Evolutionary conservation across 1,140 invertebrate genomes (phyloP).

Genomic region (Sminthurinus signatus): DNA sequence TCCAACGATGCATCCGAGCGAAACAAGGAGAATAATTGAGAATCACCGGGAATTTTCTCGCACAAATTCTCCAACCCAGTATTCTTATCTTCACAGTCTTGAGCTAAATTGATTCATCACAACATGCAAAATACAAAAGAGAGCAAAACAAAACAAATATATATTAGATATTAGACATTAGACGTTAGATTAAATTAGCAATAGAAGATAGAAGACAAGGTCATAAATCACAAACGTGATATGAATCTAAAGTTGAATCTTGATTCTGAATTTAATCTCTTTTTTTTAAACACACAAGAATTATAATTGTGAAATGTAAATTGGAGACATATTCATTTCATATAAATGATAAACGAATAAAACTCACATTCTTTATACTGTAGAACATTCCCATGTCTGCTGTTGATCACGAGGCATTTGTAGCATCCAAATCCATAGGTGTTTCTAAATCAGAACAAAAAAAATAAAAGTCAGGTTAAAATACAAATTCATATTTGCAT

Average conservation of each 20-base stretch:
- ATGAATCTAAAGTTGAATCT: not conserved
- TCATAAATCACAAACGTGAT: not conserved
- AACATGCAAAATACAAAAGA: not conserved
- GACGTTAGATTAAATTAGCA: not conserved
- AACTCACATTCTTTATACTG: conserved; percentile 45
- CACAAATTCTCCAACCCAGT: conserved; percentile 41
- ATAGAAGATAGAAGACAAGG: not conserved
- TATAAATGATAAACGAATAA: not conserved
- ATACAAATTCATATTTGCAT: no score
- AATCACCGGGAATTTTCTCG: conserved; percentile 43
- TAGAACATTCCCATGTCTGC: conserved; percentile 43
- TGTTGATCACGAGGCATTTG: conserved; percentile 42
- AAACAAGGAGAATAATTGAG: conserved; percentile 43
- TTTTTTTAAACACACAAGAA: no score
- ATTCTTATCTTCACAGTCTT: conserved; percentile 30
- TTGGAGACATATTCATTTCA: not conserved
- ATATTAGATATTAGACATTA: not conserved
- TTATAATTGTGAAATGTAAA: not conserved
- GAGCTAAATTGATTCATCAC: not conserved
- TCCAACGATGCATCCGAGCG: conserved; percentile 39
- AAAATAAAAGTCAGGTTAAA: no score
- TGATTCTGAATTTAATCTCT: not conserved
- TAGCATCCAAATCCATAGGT: conserved; percentile 31
- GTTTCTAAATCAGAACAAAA: no score
- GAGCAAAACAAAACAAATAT: not conserved